Percentiles rank a stretch among this genome's conserved stretches.
These are phyloP conservation scores for Xylocopa sonorina DNA, from an alignment of 1,140 invertebrate genomes.

Conservation along the genomic window DNA sequence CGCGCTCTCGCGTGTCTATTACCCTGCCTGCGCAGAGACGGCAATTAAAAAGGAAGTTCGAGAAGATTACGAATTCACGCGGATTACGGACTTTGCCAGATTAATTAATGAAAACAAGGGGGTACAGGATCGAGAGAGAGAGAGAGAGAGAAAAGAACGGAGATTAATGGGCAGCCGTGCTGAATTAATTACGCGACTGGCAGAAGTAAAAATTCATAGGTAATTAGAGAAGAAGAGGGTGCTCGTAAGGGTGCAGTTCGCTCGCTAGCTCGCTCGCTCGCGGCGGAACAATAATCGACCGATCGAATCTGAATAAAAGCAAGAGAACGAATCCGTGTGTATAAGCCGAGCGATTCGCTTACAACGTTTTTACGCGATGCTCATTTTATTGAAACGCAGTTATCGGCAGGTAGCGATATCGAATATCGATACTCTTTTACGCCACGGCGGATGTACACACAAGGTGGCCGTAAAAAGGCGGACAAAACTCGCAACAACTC, in stretches of 20 bases:
- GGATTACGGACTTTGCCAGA: background rate
- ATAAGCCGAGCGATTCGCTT: conserved; percentile 25
- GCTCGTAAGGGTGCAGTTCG: no score
- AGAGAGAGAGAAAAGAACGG: no score
- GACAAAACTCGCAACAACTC: conserved; percentile 19
- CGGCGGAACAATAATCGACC: conserved; percentile 12
- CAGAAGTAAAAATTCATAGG: background rate
- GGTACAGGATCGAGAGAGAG: background rate
- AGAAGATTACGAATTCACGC: background rate
- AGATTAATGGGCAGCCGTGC: background rate
- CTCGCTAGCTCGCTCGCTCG: no score
- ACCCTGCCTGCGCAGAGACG: background rate
- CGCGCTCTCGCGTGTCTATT: background rate
- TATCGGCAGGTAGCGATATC: conserved; percentile 31
- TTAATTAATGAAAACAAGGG: background rate
- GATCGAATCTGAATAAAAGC: conserved; percentile 25
- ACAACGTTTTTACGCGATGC: conserved; percentile 33
- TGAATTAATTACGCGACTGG: conserved; percentile 1
- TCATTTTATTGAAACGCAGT: conserved; percentile 48
- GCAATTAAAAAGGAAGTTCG: conserved; percentile 5
- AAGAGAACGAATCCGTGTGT: background rate
- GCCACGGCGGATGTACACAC: conserved; percentile 19
- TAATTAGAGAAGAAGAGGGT: background rate
- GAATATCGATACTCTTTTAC: conserved; percentile 43
- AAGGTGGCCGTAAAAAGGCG: conserved; percentile 36